Evolutionary conservation across 2,888 invertebrate species (phyloP), one percentile per base, ranked within the genome.

Genomic region (Trichogramma evanescens): DNA sequence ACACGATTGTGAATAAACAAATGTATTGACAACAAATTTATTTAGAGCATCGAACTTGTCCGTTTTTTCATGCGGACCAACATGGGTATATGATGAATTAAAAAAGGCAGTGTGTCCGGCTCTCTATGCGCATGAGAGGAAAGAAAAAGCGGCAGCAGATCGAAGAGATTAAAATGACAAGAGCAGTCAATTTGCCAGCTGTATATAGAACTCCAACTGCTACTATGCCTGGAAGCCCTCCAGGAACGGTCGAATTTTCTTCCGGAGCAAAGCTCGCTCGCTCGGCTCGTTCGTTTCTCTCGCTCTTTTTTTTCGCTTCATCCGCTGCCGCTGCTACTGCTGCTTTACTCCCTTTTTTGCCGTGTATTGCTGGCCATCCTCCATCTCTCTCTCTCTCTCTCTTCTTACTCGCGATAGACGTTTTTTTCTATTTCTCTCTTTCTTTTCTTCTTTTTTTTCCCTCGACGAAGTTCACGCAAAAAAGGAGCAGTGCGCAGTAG

Each of bases 91-190:
- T 26, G 26, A 26, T 26, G 26, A 26, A 26, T 26, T 26, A 26
- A 26, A 26, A 26, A 26, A 26, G 3, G 26, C 26, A 26, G 26
- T 26, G 26, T 26, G 26, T 26, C 26, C 26, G 26, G 26, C 26
- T 26, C 26, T 26, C 26, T 26, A 26, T 26, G 26, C 26, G 26
- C 26, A 26, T 26, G 2, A 26, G 26, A 26, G 26, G 26, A 26
- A 26, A 26, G 26, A 26, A 26, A 26, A 26, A 26, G 26, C 26
- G 26, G 26, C 54, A 43, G 51, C 48, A 64, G 62, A 64, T 62
- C 56, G 58, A 42, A 62, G 58, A 64, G 64, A 64, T 64, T 64
- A 64, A 64, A 64, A 64, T 62, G 62, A 64, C 64, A 64, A 64
- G 62, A 58, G 64, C 62, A 64, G 64, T 64, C 62, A 64, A 62